These are phyloP conservation scores for Callimorpha dominula DNA, from an alignment of 2,888 invertebrate genomes.

Conservation along the genomic window DNA sequence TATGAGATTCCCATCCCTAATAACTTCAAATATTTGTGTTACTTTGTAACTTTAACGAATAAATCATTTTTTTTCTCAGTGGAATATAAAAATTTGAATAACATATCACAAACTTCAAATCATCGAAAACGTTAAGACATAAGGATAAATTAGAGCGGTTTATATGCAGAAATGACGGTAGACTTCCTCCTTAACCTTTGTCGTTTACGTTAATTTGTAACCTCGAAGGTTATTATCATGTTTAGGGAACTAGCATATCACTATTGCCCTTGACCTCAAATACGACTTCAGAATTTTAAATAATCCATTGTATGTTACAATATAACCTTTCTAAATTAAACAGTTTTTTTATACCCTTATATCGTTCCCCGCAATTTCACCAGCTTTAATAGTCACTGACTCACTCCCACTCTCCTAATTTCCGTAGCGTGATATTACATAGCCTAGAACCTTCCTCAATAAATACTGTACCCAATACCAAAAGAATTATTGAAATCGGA, in stretches of 20 bases:
- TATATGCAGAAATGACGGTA: neutral
- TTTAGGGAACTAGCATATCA: neutral
- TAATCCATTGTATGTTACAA: neutral
- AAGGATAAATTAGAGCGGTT: neutral
- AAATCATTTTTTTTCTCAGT: neutral
- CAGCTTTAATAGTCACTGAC: too few species aligned
- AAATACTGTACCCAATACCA: too few species aligned
- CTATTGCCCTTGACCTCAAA: neutral
- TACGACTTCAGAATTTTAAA: neutral
- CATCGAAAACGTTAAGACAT: neutral
- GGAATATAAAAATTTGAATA: neutral
- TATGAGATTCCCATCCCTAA: neutral
- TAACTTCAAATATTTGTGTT: neutral
- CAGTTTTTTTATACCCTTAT: neutral
- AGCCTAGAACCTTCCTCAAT: too few species aligned
- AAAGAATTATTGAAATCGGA: too few species aligned
- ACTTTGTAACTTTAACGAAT: neutral
- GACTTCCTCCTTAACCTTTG: neutral
- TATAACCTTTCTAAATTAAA: neutral
- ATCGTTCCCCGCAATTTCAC: too few species aligned
- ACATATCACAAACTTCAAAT: neutral
- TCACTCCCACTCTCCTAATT: too few species aligned
- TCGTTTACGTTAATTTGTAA: neutral
- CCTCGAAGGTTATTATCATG: neutral
- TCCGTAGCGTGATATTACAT: too few species aligned